Evolutionary conservation across 2,113 vertebrate genomes (phyloP), one percentile per base, ranked within the genome.

Genomic region (Oncorhynchus clarkii): DNA sequence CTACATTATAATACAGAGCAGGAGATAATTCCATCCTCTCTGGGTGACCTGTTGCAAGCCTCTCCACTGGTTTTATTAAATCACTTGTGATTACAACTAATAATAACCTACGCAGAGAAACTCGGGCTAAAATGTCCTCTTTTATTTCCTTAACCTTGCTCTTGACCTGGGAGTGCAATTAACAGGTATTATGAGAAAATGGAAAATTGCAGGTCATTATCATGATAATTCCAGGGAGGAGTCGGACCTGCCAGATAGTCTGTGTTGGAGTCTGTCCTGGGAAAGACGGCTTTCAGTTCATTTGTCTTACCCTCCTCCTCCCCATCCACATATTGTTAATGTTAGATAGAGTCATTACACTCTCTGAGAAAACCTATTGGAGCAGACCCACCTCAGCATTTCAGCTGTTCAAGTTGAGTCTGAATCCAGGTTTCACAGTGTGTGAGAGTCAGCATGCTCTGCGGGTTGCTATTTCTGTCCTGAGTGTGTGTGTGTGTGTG

Each of bases 141-240:
- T 85, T 84, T 90, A 87, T 92, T 93, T 89, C 79, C 75, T 88
- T 92, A 93, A 93, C 90, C 90, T 73, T 67, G 71, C 64, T 88
- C 80, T 82, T 87, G 83, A 89, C 66, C 85, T 76, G 62, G 74
- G 70, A 54, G 69, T 49, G 51, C 90, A 89, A 93, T 92, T 90
- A 93, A 91, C 89, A 89, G 87, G 89, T 88, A 86, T 67, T 87
- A 86, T 85, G 84, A 90, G 85, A 88, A 88, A 91, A 90, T 82
- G 78, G 88, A 88, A 93, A 92, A 92, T 91, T 90, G 88, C 66
- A 7, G 85, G 85, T 93, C 86, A 91, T 91, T 92, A 90, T 88
- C 84, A 85, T 87, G 87, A 91, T 92, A 92, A 94, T 91, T 90
- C 92, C 86, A 87, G 85, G 74, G 31, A 84, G 84, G 59, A 76